Evolutionary conservation across 2,113 vertebrate species (phyloP).

Genomic region (Cariama cristata): DNA sequence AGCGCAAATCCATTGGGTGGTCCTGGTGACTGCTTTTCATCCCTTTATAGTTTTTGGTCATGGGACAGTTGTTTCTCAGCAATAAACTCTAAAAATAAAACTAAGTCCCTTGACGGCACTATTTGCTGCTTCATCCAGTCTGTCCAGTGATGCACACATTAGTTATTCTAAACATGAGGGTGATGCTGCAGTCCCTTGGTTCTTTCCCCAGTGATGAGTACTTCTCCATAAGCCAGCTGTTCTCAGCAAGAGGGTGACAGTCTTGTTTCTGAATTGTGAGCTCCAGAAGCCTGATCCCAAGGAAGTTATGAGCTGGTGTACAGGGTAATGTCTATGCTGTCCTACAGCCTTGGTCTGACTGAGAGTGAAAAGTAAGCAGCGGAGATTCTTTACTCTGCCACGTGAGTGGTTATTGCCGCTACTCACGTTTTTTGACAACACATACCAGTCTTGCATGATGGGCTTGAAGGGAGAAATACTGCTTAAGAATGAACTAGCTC

Average conservation of each 20-base stretch:
- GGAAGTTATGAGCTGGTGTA: neutral
- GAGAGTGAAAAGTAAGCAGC: neutral
- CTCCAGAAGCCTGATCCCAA: neutral
- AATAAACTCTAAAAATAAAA: constrained; percentile 26
- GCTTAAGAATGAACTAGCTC: neutral
- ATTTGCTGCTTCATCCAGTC: neutral
- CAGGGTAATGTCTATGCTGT: neutral
- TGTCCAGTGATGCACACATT: neutral
- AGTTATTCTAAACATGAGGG: neutral
- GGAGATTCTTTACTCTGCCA: neutral
- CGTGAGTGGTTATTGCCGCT: neutral
- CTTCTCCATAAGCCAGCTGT: neutral
- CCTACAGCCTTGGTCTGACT: neutral
- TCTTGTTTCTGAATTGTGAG: neutral
- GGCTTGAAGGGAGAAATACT: neutral
- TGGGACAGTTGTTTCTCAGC: neutral
- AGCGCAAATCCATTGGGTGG: neutral
- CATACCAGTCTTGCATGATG: neutral
- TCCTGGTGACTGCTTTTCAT: neutral
- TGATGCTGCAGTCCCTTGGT: neutral
- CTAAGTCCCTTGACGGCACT: neutral
- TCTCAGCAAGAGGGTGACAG: neutral
- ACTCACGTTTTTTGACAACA: neutral
- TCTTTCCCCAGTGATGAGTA: neutral
- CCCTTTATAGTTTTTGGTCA: neutral